These are phyloP conservation scores for Apodemus agrarius DNA, from an alignment of 2,797 vertebrate genomes.

Conservation along the genomic window DNA sequence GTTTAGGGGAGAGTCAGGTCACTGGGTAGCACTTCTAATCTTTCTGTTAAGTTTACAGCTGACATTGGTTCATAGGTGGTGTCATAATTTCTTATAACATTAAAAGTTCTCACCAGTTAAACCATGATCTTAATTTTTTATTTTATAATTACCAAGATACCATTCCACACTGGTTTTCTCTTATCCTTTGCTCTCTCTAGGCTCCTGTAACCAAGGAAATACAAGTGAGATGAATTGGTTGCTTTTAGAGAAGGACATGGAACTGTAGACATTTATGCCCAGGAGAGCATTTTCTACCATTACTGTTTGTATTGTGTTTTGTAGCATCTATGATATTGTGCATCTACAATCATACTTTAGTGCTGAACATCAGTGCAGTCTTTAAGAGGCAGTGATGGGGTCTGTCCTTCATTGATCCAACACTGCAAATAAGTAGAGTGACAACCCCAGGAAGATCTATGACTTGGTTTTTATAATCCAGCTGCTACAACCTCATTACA, in stretches of 20 bases:
- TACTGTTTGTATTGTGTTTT: background rate
- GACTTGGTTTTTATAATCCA: background rate
- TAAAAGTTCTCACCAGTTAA: background rate
- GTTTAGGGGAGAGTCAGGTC: background rate
- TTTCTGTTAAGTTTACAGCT: background rate
- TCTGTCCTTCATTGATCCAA: background rate
- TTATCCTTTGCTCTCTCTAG: background rate
- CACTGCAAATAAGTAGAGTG: background rate
- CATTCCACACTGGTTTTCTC: conserved; percentile 13
- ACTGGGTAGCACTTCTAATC: background rate
- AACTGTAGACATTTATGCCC: background rate
- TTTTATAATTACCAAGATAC: conserved; percentile 3
- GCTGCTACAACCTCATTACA: background rate
- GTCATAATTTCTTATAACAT: background rate
- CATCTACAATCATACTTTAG: background rate
- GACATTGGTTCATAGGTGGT: background rate
- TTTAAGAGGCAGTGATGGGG: background rate
- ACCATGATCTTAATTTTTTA: background rate
- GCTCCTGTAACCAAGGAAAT: background rate
- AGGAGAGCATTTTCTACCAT: background rate
- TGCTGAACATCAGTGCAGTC: background rate
- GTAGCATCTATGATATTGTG: background rate
- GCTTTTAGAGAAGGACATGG: background rate
- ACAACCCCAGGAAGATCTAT: background rate
- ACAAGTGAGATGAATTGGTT: background rate